Conservation (phyloP, 2,797 vertebrate species). For the Jordanella pulchra region DNA sequence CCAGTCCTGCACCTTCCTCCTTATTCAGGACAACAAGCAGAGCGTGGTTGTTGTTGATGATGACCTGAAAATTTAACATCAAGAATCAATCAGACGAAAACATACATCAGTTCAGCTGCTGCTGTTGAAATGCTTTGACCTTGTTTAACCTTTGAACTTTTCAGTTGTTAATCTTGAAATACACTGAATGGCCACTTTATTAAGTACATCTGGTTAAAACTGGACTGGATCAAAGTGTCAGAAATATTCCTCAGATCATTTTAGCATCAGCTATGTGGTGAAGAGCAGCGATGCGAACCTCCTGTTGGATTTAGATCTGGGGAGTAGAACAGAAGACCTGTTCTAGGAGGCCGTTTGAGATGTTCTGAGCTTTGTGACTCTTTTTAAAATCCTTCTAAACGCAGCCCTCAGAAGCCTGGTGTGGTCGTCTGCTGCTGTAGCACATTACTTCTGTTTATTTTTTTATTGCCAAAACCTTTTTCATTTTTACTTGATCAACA, state of each 20-base stretch:
- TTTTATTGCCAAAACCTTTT: too few species aligned
- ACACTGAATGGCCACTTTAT: neutral
- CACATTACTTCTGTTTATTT: too few species aligned
- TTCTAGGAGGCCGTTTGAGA: too few species aligned
- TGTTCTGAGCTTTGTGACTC: too few species aligned
- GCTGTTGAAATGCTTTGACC: neutral
- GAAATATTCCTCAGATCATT: neutral
- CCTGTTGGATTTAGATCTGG: too few species aligned
- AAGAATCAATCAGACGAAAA: neutral
- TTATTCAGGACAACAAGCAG: constrained; percentile 88
- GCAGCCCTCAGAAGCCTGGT: too few species aligned
- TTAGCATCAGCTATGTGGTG: neutral
- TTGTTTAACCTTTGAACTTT: neutral
- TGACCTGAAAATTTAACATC: constrained; percentile 74
- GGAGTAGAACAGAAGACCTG: too few species aligned
- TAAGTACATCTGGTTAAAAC: neutral
- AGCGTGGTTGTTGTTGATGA: constrained; percentile 69
- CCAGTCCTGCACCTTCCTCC: constrained; percentile 90
- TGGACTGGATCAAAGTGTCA: neutral
- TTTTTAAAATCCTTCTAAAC: too few species aligned
- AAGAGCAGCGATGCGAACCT: neutral
- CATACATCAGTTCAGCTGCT: neutral
- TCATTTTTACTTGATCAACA: too few species aligned
- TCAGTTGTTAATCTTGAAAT: neutral
- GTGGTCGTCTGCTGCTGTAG: too few species aligned